Percentiles rank a stretch among this genome's conserved stretches.
Conservation (phyloP, 2,888 invertebrate species). For the Lathronympha strigana region DNA sequence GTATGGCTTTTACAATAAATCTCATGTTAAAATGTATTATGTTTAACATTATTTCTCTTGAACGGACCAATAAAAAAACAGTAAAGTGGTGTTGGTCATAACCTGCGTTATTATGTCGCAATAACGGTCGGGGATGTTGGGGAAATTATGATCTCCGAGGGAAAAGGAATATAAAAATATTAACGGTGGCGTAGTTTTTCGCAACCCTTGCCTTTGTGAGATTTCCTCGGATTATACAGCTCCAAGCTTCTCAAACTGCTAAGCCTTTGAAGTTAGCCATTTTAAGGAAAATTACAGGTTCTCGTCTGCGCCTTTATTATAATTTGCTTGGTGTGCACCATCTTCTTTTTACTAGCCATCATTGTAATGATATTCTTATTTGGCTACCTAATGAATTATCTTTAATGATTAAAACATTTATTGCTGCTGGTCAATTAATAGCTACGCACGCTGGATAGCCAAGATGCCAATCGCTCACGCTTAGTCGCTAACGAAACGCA, state of each 20-base stretch:
- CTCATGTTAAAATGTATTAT: too few species aligned
- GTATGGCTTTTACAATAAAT: too few species aligned
- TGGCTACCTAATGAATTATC: neutral
- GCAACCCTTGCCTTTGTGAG: conserved; percentile 55
- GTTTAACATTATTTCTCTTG: conserved; percentile 11
- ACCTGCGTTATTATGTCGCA: conserved; percentile 38
- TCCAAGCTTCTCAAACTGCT: conserved; percentile 10
- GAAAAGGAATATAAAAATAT: conserved; percentile 63
- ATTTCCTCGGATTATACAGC: conserved; percentile 55
- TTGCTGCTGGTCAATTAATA: neutral
- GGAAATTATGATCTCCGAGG: conserved; percentile 56
- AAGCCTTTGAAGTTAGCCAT: conserved; percentile 24
- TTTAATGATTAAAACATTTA: neutral
- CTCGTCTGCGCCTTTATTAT: conserved; percentile 7
- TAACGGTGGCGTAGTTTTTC: conserved; percentile 61
- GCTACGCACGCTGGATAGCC: too few species aligned
- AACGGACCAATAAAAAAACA: conserved; percentile 22
- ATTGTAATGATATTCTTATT: conserved; percentile 3
- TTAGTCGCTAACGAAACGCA: too few species aligned
- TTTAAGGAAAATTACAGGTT: conserved; percentile 19
- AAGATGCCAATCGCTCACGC: too few species aligned
- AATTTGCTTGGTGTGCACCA: neutral
- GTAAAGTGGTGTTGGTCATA: conserved; percentile 23
- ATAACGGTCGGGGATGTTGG: conserved; percentile 49
- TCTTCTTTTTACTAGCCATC: neutral